Evolutionary conservation across 2,113 vertebrate genomes (phyloP), one percentile per base, ranked within the genome.

Genomic region (Xenus cinereus): DNA sequence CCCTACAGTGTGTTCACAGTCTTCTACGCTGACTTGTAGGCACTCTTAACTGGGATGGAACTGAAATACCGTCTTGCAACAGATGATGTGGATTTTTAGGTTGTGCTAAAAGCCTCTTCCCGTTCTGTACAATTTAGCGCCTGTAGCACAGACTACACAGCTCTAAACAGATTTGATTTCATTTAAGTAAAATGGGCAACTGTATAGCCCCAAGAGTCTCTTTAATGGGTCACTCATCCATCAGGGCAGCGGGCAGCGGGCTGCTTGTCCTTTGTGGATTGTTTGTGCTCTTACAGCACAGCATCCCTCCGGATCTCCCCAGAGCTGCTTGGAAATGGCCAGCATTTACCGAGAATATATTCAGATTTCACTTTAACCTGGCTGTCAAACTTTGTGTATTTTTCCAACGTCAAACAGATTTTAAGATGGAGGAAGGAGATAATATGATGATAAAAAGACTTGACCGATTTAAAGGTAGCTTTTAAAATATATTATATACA

Each of bases 301-400:
- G 67, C 84, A 35, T 81, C 75, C 69, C 86, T 63, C 62, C 67
- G 53, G 74, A 45, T 84, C 54, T 90, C 84, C 91, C 10, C 6
- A 67, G 92, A 96, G 93, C 75, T 37, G 22, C 64, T 77, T 69
- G 43, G 50, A 84, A 96, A 81, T 9, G 62, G 56, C 46, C 92
- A 87, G 13, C 68, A 7, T 69, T 48, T 73, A 90, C 85, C 91
- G 64, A 89, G 93, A 73, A 93, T 72, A 50, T 83, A 66, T 93
- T 74, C 78, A 57, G 62, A 26, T 94, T 97, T 96, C 78, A 69
- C 96, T 91, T 57, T 35, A 59, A 60, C 84, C 73, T 10, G 45
- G 56, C 91, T 96, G 92, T 95, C 95, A 97, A 95, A 74, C 91
- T 92, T 50, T 97, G 95, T 97, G 92, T 97, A 95, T 97, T 95